These are phyloP conservation scores for Leucoraja ocellata DNA, from an alignment of 2,797 vertebrate species.

Conservation along the genomic window DNA sequence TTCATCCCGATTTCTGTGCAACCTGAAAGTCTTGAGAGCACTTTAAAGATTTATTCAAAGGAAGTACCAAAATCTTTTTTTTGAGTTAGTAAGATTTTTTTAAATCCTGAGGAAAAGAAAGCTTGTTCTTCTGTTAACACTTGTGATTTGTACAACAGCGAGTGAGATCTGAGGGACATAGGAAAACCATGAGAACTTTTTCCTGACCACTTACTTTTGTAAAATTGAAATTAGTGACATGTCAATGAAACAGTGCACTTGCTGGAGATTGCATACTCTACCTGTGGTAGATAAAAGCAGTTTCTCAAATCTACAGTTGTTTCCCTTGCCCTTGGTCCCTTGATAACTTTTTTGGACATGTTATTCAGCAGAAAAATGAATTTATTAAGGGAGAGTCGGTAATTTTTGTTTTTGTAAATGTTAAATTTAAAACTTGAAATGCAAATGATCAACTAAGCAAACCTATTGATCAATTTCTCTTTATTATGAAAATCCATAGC, in stretches of 20 bases:
- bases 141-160: no score
- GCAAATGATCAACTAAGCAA: not conserved
- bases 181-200: not conserved
- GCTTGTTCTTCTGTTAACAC: no score
- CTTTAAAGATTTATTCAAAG: not conserved
- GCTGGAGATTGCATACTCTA: not conserved
- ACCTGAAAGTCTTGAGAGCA: no score
- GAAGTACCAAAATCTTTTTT: not conserved
- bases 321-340: not conserved
- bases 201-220: not conserved
- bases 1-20: not conserved
- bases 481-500: not conserved
- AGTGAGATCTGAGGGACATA: not conserved
- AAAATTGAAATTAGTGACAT: not conserved
- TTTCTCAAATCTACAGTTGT: not conserved
- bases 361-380: not conserved
- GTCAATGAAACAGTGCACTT: not conserved
- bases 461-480: not conserved
- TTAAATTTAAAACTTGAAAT: no score
- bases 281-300: not conserved
- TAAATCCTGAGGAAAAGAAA: not conserved
- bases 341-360: not conserved
- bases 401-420: no score
- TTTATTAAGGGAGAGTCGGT: no score
- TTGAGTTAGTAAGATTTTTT: not conserved